phyloP scores from a whole-genome alignment of 2,797 vertebrate genomes.

The Tragelaphus eurycerus region DNA sequence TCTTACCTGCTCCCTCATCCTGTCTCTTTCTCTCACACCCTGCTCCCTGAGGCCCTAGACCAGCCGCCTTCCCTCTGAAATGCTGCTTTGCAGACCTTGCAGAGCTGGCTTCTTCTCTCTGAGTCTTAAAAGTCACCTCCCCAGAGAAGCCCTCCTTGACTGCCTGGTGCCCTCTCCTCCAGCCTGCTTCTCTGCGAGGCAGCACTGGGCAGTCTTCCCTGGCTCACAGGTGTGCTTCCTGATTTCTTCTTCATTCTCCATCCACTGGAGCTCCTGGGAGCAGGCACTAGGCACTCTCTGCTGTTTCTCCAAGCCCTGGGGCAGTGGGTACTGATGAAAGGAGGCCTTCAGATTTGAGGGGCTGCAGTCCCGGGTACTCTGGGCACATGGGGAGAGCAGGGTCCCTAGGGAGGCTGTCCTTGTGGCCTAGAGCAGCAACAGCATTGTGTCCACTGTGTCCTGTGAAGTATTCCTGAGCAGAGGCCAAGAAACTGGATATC shows the following conservation, averaged over 20 bases:
- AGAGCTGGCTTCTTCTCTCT: background rate
- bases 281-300: fast-evolving
- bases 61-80: background rate
- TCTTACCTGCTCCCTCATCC: background rate
- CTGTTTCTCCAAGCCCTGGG: background rate
- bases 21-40: background rate
- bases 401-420: background rate
- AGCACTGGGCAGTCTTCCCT: background rate
- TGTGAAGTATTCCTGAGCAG: fast-evolving
- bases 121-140: background rate
- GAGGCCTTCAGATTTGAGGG: background rate
- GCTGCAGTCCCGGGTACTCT: fast-evolving
- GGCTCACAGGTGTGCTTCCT: fast-evolving
- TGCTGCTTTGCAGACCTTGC: background rate
- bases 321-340: background rate
- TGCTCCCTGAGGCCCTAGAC: background rate
- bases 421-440: background rate
- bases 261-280: background rate
- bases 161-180: background rate
- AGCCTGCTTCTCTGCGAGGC: background rate
- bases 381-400: no score
- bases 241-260: background rate
- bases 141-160: background rate
- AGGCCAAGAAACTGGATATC: background rate
- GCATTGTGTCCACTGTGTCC: fast-evolving